Evolutionary conservation across 2,888 invertebrate genomes (phyloP).

Genomic region (Deroplatys truncata): DNA sequence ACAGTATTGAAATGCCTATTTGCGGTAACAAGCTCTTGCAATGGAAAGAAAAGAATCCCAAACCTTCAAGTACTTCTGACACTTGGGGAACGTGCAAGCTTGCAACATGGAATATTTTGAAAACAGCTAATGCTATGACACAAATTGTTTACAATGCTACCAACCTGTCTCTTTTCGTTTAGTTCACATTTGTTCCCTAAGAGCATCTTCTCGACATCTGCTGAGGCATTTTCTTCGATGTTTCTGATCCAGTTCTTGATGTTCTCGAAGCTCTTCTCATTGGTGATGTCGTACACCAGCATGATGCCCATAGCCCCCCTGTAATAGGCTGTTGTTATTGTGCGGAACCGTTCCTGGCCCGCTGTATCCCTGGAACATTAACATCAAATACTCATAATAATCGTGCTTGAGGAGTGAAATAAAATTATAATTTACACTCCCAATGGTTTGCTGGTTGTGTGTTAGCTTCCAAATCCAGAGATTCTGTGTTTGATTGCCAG

Average conservation of each 20-base stretch:
- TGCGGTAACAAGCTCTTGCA: no score
- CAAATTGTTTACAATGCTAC: not conserved
- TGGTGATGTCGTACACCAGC: conserved; percentile 98
- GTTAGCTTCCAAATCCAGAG: no score
- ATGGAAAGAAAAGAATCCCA: no score
- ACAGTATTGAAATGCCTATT: no score
- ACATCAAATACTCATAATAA: not conserved
- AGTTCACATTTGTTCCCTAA: conserved; percentile 99
- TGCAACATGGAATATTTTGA: no score
- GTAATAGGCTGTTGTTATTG: conserved; percentile 99
- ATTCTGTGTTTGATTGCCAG: no score
- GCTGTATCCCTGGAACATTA: conserved; percentile 84
- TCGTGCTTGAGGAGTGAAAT: no score
- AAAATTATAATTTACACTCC: no score
- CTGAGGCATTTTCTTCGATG: conserved; percentile 97
- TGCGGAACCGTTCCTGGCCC: conserved; percentile 97
- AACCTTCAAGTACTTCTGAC: no score
- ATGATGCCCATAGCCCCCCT: conserved; percentile 99
- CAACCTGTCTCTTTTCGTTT: conserved; percentile 86
- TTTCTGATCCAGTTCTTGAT: conserved; percentile 99
- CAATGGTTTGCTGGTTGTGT: no score
- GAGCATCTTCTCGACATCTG: conserved; percentile 99
- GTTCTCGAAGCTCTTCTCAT: conserved; percentile 98
- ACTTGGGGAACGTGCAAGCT: no score
- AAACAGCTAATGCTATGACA: no score